Base-by-base conservation (phyloP, 2,888 invertebrate genomes). In the Leptinotarsa haldemani region DNA sequence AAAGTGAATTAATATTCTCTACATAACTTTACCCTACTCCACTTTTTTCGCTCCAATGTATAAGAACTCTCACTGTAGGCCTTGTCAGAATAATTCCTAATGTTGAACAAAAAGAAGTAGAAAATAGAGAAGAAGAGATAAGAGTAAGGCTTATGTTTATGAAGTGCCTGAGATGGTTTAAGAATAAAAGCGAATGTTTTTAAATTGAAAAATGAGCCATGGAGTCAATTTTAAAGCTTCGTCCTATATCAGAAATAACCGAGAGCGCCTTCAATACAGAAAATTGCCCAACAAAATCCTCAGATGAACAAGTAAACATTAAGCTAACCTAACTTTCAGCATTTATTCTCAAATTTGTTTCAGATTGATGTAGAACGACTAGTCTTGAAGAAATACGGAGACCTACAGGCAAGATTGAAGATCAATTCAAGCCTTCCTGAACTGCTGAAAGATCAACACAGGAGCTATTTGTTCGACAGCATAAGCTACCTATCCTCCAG, bases 391-490 rank as follows among this genome's bases (percentile, higher is more conserved):
- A 88, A 90, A 74, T 91, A 87, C 75, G 86, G 88, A 78, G 87
- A 89, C 61, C 88, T 89, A 77, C 87, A 88, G 72, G 86, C 89
- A 75, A 82, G 88, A 69, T 87, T 88, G 58, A 88, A 88, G 78
- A 81, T 89, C 25, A 91, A 92, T 78, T 85, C 90, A 70, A 91
- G 90, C 74, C 87, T 91, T 74, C 92, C 94, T 1, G 85, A 89
- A 74, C 87, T 94, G 46, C 88, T 91, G 66, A 91, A 92, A 83
- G 88, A 90, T 73, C 89, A 90, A 80, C 94, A 95, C 85, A 89
- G 90, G 80, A 86, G 89, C 79, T 91, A 92, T 85, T 88, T 97
- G 71, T 91, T 92, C 81, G 90, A 90, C 80, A 94, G 93, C 83
- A 85, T 97, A 30, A 89, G 89, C 63, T 88, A 90, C 82, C 88